A percentile compares a stretch with the other conserved stretches of the same genome.
phyloP scores from a whole-genome alignment of 2,797 vertebrate genomes.

The Acanthornis magna region DNA sequence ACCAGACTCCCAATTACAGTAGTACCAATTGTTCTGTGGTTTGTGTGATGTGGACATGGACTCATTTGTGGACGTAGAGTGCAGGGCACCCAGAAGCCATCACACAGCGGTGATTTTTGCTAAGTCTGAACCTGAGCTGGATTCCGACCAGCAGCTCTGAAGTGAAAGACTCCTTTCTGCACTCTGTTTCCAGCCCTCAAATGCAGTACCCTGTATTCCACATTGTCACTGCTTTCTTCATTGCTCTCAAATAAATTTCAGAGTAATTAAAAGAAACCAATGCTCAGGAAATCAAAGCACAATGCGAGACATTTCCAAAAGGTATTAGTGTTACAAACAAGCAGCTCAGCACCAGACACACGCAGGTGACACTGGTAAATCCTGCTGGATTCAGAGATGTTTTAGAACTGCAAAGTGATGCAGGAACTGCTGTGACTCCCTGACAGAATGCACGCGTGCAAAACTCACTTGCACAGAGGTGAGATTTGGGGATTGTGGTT shows the following conservation, averaged over 20 bases:
- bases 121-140: not conserved
- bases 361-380: not conserved
- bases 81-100: not conserved
- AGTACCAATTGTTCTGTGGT: constrained; percentile 36
- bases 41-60: constrained; percentile 4
- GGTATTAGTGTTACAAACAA: not conserved
- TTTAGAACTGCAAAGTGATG: not conserved
- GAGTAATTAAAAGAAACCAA: not conserved
- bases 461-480: not conserved
- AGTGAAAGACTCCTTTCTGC: constrained; percentile 42
- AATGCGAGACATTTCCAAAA: not conserved
- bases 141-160: not conserved
- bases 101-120: not conserved
- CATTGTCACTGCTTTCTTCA: not conserved
- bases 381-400: not conserved
- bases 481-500: not conserved
- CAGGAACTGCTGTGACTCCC: not conserved
- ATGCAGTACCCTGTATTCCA: not conserved
- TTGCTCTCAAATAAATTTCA: not conserved
- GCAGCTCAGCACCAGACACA: not conserved
- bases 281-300: not conserved
- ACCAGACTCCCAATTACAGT: constrained; percentile 10
- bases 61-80: not conserved
- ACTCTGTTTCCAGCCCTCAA: not conserved
- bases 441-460: not conserved